Evolutionary conservation across 1,140 invertebrate species (phyloP).

Genomic region (Stegodyphus dumicola): DNA sequence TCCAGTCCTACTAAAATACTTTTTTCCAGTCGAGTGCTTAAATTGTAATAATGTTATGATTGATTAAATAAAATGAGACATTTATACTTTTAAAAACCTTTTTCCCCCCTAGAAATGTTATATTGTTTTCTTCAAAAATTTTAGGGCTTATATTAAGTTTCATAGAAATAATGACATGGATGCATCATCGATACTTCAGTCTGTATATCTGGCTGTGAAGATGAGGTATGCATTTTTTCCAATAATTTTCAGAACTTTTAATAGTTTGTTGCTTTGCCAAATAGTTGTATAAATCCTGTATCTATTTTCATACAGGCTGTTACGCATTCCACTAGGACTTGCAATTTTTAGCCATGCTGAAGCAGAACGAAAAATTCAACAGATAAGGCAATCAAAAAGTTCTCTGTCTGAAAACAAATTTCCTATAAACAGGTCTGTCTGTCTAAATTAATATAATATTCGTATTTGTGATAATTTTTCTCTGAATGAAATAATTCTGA

Average conservation of each 20-base stretch:
- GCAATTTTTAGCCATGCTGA: conserved; percentile 28
- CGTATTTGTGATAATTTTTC: too few species aligned
- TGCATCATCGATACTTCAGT: conserved; percentile 68
- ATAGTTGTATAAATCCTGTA: background rate
- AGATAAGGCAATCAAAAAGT: conserved; percentile 8
- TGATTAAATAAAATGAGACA: too few species aligned
- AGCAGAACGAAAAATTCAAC: conserved; percentile 35
- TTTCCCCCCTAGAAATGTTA: too few species aligned
- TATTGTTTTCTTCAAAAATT: conserved; percentile 50
- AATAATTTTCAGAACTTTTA: background rate
- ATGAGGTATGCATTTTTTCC: conserved; percentile 70
- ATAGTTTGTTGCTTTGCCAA: conserved; percentile 61
- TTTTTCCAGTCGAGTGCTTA: too few species aligned
- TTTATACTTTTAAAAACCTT: too few species aligned
- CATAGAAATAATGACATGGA: conserved; percentile 60
- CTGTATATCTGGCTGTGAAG: conserved; percentile 84
- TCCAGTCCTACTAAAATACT: too few species aligned
- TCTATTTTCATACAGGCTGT: background rate
- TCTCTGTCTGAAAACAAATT: background rate
- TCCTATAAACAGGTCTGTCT: background rate
- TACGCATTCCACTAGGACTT: background rate
- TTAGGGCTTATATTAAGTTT: conserved; percentile 75
- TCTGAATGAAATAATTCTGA: too few species aligned
- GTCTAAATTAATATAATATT: too few species aligned
- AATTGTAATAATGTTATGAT: too few species aligned